Evolutionary conservation across 2,797 vertebrate genomes (phyloP), one percentile per base, ranked within the genome.

Genomic region (Peromyscus attwateri): DNA sequence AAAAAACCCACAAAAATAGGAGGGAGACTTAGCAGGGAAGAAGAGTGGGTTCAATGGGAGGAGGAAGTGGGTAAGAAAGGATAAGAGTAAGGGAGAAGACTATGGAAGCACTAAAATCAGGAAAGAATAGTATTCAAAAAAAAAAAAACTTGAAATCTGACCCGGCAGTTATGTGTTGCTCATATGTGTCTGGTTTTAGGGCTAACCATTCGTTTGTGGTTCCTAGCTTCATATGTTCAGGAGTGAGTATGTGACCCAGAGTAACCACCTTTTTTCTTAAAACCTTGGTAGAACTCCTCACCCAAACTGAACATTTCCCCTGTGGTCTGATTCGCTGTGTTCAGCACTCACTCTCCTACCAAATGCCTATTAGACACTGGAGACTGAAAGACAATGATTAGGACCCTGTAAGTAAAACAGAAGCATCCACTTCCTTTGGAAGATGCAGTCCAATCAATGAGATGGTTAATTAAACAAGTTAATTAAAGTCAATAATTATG

Each of bases 401-500:
- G 4, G 91, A 94, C 55, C 37, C 88, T 49, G 14, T n/a, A 27
- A 85, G 60, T 34, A 93, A 82, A 87, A 79, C 21, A 29, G 84
- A 64, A 85, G 73, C 1, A 90, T 31, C 55, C 31, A 23, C 13
- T 94, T 85, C 34, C 71, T 57, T 83, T 79, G 82, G 49, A 88
- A 79, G 85, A 17, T n/a, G 89, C 64, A 34, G 16, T 64, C 80
- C 68, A 89, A 40, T 71, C 40, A 25, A 9, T n/a, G 49, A 92
- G 19, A 88, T 8, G 88, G 11, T 13, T 71, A 94, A 93, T 73
- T 68, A 77, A 89, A 57, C 46, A 96, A 93, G 11, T 37, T 93
- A 31, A 79, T 70, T 95, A 79, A 96, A 96, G 62, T 92, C 11
- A 82, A 60, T 89, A 43, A 94, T 29, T 43, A 46, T 27, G 71